Conservation (phyloP, 2,888 invertebrate genomes). For the Julus scandinavius region DNA sequence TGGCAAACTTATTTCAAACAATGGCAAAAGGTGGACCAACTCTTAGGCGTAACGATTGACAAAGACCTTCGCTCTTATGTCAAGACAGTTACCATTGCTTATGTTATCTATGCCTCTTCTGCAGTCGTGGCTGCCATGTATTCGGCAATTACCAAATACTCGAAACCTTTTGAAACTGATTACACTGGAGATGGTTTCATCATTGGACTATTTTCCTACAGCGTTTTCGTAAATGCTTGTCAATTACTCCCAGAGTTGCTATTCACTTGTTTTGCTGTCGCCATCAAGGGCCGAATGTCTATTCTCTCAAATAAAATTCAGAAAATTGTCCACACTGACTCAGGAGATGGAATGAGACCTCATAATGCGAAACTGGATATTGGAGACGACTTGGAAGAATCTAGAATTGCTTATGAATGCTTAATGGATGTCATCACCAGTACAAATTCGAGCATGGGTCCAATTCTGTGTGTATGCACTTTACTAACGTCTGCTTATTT, state of each 20-base stretch:
- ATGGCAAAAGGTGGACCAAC: neutral
- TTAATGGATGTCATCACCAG: neutral
- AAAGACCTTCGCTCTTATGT: neutral
- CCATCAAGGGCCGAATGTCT: neutral
- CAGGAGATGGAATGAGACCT: neutral
- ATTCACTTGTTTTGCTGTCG: neutral
- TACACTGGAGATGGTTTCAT: slow-evolving; percentile 12
- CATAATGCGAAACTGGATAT: neutral
- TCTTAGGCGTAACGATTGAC: neutral
- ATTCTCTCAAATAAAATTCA: neutral
- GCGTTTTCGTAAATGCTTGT: neutral
- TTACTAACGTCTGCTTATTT: neutral
- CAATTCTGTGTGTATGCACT: neutral
- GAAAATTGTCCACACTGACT: neutral
- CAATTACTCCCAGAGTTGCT: neutral
- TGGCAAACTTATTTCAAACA: neutral
- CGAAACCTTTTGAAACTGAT: neutral
- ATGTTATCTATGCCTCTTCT: neutral
- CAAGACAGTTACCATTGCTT: neutral
- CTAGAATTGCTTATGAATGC: neutral
- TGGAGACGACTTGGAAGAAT: neutral
- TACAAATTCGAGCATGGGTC: neutral
- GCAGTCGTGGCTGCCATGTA: neutral
- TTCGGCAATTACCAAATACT: neutral
- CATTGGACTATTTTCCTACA: neutral